These are phyloP conservation scores for Cremastinae sp. DNA, from an alignment of 2,888 invertebrate genomes.

Conservation along the genomic window DNA sequence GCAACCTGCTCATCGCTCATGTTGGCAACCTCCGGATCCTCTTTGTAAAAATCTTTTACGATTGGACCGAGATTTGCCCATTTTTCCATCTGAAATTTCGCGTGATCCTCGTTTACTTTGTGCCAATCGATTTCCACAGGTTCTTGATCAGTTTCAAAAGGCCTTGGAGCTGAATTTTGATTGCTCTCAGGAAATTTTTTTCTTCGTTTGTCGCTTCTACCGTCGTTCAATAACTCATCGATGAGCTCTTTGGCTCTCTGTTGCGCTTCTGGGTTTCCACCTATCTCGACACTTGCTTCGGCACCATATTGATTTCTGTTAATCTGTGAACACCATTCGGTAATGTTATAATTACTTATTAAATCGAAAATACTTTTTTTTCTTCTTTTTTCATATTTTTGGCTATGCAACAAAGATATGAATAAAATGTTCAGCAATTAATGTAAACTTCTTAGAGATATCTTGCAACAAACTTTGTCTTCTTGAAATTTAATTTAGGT, in stretches of 20 bases:
- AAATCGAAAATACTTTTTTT: neutral
- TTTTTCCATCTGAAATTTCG: conserved; percentile 81
- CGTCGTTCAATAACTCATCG: conserved; percentile 73
- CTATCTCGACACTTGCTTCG: conserved; percentile 81
- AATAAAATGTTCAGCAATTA: no score
- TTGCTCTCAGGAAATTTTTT: neutral
- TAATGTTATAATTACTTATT: neutral
- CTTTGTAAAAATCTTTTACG: conserved; percentile 91
- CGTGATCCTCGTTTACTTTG: conserved; percentile 81
- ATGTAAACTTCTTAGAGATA: no score
- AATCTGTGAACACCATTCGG: conserved; percentile 68
- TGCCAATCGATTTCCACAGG: conserved; percentile 82
- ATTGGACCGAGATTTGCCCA: conserved; percentile 86
- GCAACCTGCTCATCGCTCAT: conserved; percentile 85
- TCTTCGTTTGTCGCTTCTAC: conserved; percentile 25
- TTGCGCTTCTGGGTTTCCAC: conserved; percentile 81
- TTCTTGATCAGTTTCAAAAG: conserved; percentile 31
- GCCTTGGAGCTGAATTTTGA: neutral
- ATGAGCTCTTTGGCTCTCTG: conserved; percentile 80
- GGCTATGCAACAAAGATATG: no score
- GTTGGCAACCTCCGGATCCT: conserved; percentile 86
- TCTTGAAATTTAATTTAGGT: no score
- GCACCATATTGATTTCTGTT: conserved; percentile 75
- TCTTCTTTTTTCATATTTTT: no score
- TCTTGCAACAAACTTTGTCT: no score